phyloP scores from a whole-genome alignment of 1,140 invertebrate species.

The Leptinotarsa undecemlineata region DNA sequence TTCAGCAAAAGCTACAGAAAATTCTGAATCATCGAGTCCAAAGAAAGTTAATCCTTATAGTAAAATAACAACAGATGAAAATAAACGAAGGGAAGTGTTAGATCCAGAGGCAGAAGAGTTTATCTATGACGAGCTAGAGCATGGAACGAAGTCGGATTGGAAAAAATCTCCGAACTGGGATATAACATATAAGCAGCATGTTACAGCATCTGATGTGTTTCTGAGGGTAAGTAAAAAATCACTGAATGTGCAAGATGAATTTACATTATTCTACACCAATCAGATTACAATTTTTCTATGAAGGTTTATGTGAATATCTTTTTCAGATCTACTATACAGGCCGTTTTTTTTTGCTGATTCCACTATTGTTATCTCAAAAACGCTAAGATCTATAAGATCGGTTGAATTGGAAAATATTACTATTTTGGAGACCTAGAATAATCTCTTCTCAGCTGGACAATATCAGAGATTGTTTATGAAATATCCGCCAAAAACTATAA shows the following conservation, averaged over 20 bases:
- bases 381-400: neutral
- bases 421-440: too few species aligned
- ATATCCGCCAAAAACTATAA: too few species aligned
- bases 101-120: slow-evolving; percentile 30
- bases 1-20: neutral
- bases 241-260: neutral
- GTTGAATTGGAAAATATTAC: neutral
- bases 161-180: slow-evolving; percentile 76
- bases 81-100: slow-evolving; percentile 24
- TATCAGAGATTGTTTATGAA: too few species aligned
- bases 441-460: too few species aligned
- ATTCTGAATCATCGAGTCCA: neutral
- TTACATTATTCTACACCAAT: neutral
- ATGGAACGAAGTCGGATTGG: slow-evolving; percentile 40
- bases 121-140: slow-evolving; percentile 23
- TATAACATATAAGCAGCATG: slow-evolving; percentile 82
- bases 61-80: slow-evolving; percentile 36
- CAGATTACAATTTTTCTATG: too few species aligned
- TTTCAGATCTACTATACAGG: too few species aligned
- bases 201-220: slow-evolving; percentile 83
- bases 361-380: neutral
- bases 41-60: slow-evolving; percentile 40
- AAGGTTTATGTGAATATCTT: too few species aligned
- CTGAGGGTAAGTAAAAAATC: slow-evolving; percentile 65
- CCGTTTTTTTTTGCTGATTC: neutral